Percentiles rank a stretch among this genome's conserved stretches.
Conservation (phyloP, 2,797 vertebrate genomes). For the Sciurus carolinensis region DNA sequence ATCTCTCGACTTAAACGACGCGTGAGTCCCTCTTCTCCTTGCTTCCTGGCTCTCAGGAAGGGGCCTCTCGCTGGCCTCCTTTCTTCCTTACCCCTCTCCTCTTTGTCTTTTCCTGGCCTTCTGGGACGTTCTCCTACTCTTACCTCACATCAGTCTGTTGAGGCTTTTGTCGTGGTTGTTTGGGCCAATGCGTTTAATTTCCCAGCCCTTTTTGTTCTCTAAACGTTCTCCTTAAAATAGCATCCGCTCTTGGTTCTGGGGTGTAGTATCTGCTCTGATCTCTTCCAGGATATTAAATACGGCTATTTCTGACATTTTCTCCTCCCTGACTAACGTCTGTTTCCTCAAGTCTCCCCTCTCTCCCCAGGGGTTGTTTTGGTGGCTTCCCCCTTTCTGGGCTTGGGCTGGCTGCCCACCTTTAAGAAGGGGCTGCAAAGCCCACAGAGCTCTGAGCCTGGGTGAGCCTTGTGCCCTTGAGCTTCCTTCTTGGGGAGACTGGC, state of each 20-base stretch:
- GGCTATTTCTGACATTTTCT: neutral
- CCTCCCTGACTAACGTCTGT: neutral
- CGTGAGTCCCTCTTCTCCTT: neutral
- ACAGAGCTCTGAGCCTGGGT: too few relatives aligned
- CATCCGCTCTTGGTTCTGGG: constrained; percentile 34
- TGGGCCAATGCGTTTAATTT: constrained; percentile 50
- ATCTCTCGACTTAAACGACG: constrained; percentile 31
- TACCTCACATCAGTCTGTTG: constrained; percentile 46
- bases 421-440: neutral
- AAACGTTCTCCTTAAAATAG: constrained; percentile 68
- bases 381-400: neutral
- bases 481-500: neutral
- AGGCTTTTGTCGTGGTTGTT: constrained; percentile 7
- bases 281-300: neutral
- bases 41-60: neutral
- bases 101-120: constrained; percentile 45
- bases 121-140: neutral
- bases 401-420: fast-evolving
- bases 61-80: neutral
- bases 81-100: neutral
- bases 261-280: neutral
- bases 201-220: constrained; percentile 59
- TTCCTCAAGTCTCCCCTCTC: neutral
- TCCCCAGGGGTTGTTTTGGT: neutral
- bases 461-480: neutral